Evolutionary conservation across 1,140 invertebrate species (phyloP).

Genomic region (Nymphalis io): DNA sequence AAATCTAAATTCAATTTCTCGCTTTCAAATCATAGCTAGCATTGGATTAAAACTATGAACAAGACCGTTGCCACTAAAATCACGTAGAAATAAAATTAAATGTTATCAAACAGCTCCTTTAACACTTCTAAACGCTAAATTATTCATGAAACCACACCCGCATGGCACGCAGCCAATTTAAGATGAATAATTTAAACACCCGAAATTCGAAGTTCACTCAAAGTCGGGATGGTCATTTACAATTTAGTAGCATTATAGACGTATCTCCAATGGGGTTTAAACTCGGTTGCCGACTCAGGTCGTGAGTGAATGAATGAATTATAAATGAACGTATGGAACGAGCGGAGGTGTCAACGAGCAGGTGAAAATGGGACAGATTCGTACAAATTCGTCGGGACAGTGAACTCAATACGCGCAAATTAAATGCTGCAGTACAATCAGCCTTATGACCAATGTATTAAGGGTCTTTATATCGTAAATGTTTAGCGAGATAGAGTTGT

Average conservation of each 20-base stretch:
- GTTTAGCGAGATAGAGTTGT: background rate
- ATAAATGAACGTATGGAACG: slow-evolving; percentile 51
- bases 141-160: slow-evolving; percentile 49
- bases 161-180: slow-evolving; percentile 59
- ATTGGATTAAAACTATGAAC: background rate
- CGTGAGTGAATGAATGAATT: slow-evolving; percentile 59
- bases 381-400: slow-evolving; percentile 32
- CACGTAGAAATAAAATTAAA: slow-evolving; percentile 47
- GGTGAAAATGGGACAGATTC: slow-evolving; percentile 41
- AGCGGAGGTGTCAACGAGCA: slow-evolving; percentile 40
- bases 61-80: slow-evolving; percentile 28
- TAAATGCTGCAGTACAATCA: slow-evolving; percentile 25
- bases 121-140: slow-evolving; percentile 39
- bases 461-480: slow-evolving; percentile 10
- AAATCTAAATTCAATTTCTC: too few relatives aligned
- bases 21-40: too few relatives aligned
- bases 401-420: slow-evolving; percentile 16
- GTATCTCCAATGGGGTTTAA: slow-evolving; percentile 53
- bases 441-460: slow-evolving; percentile 6
- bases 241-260: slow-evolving; percentile 72
- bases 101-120: slow-evolving; percentile 37
- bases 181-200: slow-evolving; percentile 64
- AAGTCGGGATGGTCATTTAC: slow-evolving; percentile 68
- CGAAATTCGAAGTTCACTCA: slow-evolving; percentile 66
- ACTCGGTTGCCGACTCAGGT: slow-evolving; percentile 40